Percentiles rank a stretch among this genome's conserved stretches.
Conservation (phyloP, 2,888 invertebrate genomes). For the Microctonus brassicae region DNA sequence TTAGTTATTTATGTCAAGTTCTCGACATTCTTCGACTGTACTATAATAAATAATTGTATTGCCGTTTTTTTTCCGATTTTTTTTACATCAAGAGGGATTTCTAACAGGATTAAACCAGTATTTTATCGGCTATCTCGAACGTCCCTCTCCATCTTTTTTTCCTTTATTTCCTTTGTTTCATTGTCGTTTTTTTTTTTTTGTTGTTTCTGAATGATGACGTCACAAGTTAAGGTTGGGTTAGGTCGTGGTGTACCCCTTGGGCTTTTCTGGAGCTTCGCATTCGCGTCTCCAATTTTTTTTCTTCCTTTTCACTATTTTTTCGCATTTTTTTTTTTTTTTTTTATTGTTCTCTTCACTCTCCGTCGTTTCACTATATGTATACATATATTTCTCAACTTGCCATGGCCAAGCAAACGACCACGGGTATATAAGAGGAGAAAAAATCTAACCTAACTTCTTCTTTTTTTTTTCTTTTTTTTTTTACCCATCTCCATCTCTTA, state of each 20-base stretch:
- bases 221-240: slow-evolving; percentile 63
- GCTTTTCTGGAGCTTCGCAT: background rate
- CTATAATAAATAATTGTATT: background rate
- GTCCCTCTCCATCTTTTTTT: background rate
- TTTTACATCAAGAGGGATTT: slow-evolving; percentile 34
- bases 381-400: background rate
- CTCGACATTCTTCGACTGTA: background rate
- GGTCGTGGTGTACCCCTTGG: slow-evolving; percentile 57
- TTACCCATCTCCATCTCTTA: slow-evolving; percentile 14
- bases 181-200: background rate
- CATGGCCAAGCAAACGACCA: slow-evolving; percentile 12
- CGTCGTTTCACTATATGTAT: background rate
- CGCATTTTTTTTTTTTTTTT: background rate
- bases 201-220: slow-evolving; percentile 52
- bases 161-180: background rate
- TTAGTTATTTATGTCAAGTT: background rate
- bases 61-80: background rate
- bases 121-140: background rate
- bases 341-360: background rate
- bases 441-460: background rate
- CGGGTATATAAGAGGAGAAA: background rate
- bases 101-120: background rate
- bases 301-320: background rate
- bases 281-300: slow-evolving; percentile 14
- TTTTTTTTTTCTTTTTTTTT: background rate